These are phyloP conservation scores for Epinephelus moara DNA, from an alignment of 2,113 vertebrate genomes.

Conservation along the genomic window DNA sequence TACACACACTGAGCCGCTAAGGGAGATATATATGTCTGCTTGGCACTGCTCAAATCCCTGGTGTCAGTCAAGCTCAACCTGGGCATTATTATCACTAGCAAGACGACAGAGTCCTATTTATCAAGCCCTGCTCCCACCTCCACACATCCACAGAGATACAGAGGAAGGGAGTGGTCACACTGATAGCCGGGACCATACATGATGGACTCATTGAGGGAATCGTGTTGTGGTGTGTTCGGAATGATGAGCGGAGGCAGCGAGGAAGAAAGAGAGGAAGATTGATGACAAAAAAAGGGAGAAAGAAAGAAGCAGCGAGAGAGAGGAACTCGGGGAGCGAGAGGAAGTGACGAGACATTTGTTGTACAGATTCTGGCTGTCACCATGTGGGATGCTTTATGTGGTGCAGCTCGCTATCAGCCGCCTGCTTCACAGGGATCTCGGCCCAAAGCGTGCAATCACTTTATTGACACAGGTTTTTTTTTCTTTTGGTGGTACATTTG, in stretches of 20 bases:
- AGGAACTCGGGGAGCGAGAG: conserved; percentile 22
- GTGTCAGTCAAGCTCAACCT: conserved; percentile 83
- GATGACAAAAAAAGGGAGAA: conserved; percentile 44
- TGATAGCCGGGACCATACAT: conserved; percentile 27
- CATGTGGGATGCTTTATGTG: conserved; percentile 45
- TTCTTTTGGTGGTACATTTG: not conserved
- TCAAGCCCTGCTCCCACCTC: conserved; percentile 64
- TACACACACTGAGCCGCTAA: conserved; percentile 46
- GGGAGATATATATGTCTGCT: conserved; percentile 75
- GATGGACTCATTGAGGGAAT: conserved; percentile 57
- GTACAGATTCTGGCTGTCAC: conserved; percentile 54
- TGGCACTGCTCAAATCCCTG: conserved; percentile 76
- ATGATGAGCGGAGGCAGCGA: conserved; percentile 46
- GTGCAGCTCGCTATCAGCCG: conserved; percentile 26
- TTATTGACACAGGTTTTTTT: not conserved
- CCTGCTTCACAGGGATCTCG: conserved; percentile 15
- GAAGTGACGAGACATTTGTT: conserved; percentile 62
- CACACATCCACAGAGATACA: conserved; percentile 61
- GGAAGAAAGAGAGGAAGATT: conserved; percentile 50
- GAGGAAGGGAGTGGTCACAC: conserved; percentile 52
- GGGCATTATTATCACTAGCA: conserved; percentile 81
- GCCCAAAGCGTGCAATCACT: conserved; percentile 36
- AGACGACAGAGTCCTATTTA: conserved; percentile 78
- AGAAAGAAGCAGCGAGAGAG: conserved; percentile 27
- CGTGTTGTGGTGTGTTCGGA: conserved; percentile 30